These are phyloP conservation scores for Diarsia dahlii DNA, from an alignment of 2,888 invertebrate genomes.

Conservation along the genomic window DNA sequence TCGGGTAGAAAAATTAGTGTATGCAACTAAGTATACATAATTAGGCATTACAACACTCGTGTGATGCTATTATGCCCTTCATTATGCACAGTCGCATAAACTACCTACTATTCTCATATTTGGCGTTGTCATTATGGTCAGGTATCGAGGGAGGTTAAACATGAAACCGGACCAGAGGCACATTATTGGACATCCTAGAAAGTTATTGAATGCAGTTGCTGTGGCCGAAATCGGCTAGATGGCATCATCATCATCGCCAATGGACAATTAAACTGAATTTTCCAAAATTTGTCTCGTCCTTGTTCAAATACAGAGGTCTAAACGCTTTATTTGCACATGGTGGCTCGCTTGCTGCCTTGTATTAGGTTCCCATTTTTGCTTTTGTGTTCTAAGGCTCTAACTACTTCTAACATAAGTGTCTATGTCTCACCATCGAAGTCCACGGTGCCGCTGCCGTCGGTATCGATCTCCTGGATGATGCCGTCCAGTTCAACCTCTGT, in stretches of 20 bases:
- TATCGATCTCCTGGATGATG: slow-evolving; percentile 99
- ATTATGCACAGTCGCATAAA: no score
- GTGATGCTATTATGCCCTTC: no score
- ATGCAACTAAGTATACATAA: no score
- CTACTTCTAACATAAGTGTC: not conserved
- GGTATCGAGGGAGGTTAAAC: not conserved
- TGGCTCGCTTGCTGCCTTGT: not conserved
- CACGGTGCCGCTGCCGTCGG: slow-evolving; percentile 99
- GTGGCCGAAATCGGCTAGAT: no score
- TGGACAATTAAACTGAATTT: not conserved
- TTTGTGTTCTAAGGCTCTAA: not conserved
- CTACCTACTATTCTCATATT: no score
- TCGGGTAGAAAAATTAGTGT: no score
- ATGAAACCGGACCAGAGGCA: not conserved
- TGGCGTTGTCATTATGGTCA: slow-evolving; percentile 18
- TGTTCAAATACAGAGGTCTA: not conserved
- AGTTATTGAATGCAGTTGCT: no score
- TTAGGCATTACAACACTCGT: no score
- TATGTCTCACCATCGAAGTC: slow-evolving; percentile 97
- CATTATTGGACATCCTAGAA: no score
- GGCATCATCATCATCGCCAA: no score
- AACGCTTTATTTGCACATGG: not conserved
- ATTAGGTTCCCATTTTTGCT: not conserved
- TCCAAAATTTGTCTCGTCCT: not conserved
- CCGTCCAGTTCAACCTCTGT: slow-evolving; percentile 98